Evolutionary conservation across 2,888 invertebrate species (phyloP).

Genomic region (Clepsis dumicolana): DNA sequence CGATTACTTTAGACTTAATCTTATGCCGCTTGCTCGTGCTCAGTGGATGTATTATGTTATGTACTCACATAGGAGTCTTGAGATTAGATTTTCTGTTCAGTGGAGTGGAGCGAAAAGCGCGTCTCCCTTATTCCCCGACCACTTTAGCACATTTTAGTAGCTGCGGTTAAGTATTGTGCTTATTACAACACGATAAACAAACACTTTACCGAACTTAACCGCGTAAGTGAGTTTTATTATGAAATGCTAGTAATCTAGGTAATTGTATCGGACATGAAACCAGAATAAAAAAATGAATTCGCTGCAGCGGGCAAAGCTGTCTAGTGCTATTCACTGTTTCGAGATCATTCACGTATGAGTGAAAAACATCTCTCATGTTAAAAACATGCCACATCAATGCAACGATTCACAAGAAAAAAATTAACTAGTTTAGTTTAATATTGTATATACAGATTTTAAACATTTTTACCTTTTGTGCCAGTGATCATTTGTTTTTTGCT

Average conservation of each 20-base stretch:
- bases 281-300: not conserved
- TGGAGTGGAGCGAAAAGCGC: slow-evolving; percentile 42
- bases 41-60: slow-evolving; percentile 31
- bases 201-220: not conserved
- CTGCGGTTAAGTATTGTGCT: slow-evolving; percentile 21
- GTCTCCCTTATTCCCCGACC: slow-evolving; percentile 41
- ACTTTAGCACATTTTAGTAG: slow-evolving; percentile 36
- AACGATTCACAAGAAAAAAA: too few species aligned
- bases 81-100: slow-evolving; percentile 44
- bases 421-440: too few species aligned
- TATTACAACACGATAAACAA: slow-evolving; percentile 12
- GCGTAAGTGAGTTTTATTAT: not conserved
- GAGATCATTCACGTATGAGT: not conserved
- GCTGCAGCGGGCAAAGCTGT: not conserved
- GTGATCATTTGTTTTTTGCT: too few species aligned
- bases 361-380: not conserved
- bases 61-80: slow-evolving; percentile 36
- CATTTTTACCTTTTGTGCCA: too few species aligned
- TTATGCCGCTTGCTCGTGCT: slow-evolving; percentile 24
- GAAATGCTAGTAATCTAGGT: not conserved
- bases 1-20: slow-evolving; percentile 8
- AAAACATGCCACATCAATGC: too few species aligned
- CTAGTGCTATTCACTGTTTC: not conserved
- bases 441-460: too few species aligned
- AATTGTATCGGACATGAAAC: not conserved